Evolutionary conservation across 2,888 invertebrate species (phyloP), one percentile per base, ranked within the genome.

Genomic region (Pristionchus maxplancki): DNA sequence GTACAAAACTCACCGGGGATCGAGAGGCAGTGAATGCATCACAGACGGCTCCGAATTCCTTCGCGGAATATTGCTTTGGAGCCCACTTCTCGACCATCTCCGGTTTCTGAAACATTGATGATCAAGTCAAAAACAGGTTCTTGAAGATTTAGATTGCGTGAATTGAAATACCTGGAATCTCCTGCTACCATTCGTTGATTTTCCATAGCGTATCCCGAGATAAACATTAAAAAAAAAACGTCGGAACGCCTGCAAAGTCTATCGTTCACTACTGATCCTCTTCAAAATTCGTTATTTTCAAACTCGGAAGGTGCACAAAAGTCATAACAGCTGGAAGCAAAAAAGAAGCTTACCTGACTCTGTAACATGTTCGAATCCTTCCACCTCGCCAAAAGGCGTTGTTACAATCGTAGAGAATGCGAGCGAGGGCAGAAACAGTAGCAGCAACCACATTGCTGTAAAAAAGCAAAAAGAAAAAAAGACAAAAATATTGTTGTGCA

Each of bases 81-180:
- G 88, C 84, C 92, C 92, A 92, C 62, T 91, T 91, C 31, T 92
- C 92, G 1, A 92, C 92, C 53, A 90, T 89, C 28, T 91, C 91
- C 0, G 92, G 90, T 78, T 92, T 92, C 92, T 91, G 83, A 44
- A 86, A 84, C 3, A 11, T 11, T 4, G 15, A 50, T 13, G 13
- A 50, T 50, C 11, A 4, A 50, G 50, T 50, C 8, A 50, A 50
- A 50, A 1, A 50, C 11, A 17, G 50, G 1, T 15, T 11, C 11
- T 15, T 11, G 11, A 11, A 17, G 50, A 50, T 50, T 58, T 24
- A 6, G 4, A 1, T 58, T 17, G 20, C 20, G 17, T 58, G 24
- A 34, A 2, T 15, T 40, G 2, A 67, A n/a, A 40, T 15, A 91
- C 92, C 89, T 92, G 90, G 74, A 92, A 92, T 84, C 92, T 82